Evolutionary conservation across 30 jellyfish, hydroid and myxozoan genomes (phyloP), one percentile per base, ranked within the genome.

Genomic region (Cassiopea xamachana): DNA sequence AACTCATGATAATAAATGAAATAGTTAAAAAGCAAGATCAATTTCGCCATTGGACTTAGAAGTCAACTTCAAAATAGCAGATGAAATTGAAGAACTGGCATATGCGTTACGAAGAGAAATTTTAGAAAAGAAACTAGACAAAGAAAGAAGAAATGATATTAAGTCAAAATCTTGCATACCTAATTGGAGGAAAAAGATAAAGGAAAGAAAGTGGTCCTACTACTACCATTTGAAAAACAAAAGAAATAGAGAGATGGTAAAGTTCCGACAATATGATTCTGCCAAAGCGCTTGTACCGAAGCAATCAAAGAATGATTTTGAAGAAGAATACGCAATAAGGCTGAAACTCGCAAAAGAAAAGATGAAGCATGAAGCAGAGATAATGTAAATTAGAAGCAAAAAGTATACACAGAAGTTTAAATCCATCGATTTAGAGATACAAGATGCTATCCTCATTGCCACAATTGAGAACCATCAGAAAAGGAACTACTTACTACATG

Each of bases 141-240:
- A 69, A 43, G 78, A 69, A 69, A 69, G 78, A 69, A 69, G 78
- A 69, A 69, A 8, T 43, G 78, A 69, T 69, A 69, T 69, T 43
- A 69, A 69, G 78, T 69, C 48, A 17, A 69, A 69, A 69, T 17
- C 9, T 69, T 69, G 17, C 48, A 69, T 7, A 69, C 78, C 78
- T 17, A 69, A 69, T 69, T 69, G 78, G 78, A 69, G 78, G 78
- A 69, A 69, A 69, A 69, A 69, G 78, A 69, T 69, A n/a, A 69
- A 69, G 15, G 48, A 69, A 69, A 69, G 78, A 69, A 69, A 69
- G 6, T 69, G 78, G 78, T 69, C 78, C 7, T 69, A 69, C 78
- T 69, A 69, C 78, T 69, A 69, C 9, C 48, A 69, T 69, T 43
- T 69, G 9, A 69, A 69, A 69, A 43, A 69, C 78, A 69, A 8